Evolutionary conservation across 2,797 vertebrate species (phyloP), one percentile per base, ranked within the genome.

Genomic region (Malacoraja senta): DNA sequence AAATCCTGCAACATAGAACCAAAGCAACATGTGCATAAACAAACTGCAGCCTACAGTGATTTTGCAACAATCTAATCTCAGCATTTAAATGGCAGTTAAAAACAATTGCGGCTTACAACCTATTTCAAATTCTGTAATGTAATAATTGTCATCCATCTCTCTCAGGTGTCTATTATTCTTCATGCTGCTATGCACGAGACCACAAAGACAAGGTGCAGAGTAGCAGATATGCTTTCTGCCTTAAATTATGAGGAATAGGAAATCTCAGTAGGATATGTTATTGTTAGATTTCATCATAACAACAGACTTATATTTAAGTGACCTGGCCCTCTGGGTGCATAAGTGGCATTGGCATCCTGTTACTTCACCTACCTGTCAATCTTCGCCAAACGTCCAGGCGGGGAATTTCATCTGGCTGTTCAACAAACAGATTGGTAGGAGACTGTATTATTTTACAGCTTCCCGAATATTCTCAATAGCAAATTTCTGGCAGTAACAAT

Each of bases 1-100:
- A 35, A 88, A 88, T 88, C 61, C n/a, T 84, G 58, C 81, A 84
- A 29, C 81, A 84, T 58, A 84, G 58, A 84, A 29, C 81, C 1
- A 88, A 88, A 88, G 17, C n/a, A 65, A 19, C 32, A 15, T 61
- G 32, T 32, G 15, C 61, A 88, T 88, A 88, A 88, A 88, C 65
- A 88, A 65, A 29, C 84, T 2, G 7, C 61, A 65, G 61, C 84
- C 84, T 88, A 17, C 29, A 88, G 84, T 65, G 84, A 65, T 88
- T 35, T 65, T 61, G 65, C 15, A 9, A 61, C 84, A 88, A n/a
- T 63, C 84, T 32, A 65, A 88, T 88, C 84, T 65, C 8, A 65
- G 61, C 1, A 2, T 65, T 88, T n/a, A 21, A 84, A 84, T 84
- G 53, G 65, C 84, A 68, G 84, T 88, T 65, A 65, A 65, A 35